Percentiles rank a stretch among this genome's conserved stretches.
Evolutionary conservation across 2,113 vertebrate species (phyloP).

Genomic region (Rattus rattus): DNA sequence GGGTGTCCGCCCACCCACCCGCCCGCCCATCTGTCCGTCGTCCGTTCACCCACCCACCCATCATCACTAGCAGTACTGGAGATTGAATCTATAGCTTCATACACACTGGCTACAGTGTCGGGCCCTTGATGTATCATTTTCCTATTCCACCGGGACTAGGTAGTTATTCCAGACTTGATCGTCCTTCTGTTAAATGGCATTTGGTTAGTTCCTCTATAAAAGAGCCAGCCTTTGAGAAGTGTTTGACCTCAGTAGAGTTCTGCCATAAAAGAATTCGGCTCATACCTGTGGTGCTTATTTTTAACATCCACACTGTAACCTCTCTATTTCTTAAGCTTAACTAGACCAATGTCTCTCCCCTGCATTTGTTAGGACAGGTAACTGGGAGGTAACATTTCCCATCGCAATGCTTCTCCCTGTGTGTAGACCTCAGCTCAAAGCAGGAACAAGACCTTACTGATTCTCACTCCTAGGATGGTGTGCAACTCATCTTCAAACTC

Average conservation of each 20-base stretch:
- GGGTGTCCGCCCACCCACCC: background rate
- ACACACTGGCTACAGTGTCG: background rate
- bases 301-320: background rate
- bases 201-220: constrained; percentile 19
- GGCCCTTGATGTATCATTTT: background rate
- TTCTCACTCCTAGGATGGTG: background rate
- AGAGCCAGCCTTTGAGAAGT: constrained; percentile 34
- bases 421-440: background rate
- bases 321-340: background rate
- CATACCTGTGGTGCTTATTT: background rate
- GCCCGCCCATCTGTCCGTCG: background rate
- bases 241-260: constrained; percentile 4
- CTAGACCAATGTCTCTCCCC: background rate
- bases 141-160: constrained; percentile 9
- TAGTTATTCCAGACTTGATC: background rate
- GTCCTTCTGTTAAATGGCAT: background rate
- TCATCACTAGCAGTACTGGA: background rate
- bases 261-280: constrained; percentile 37
- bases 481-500: background rate
- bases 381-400: background rate
- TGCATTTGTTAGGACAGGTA: constrained; percentile 16
- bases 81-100: background rate
- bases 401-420: background rate
- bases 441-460: background rate
- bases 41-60: background rate